Conservation (phyloP, 2,113 vertebrate species). For the Menura novaehollandiae region DNA sequence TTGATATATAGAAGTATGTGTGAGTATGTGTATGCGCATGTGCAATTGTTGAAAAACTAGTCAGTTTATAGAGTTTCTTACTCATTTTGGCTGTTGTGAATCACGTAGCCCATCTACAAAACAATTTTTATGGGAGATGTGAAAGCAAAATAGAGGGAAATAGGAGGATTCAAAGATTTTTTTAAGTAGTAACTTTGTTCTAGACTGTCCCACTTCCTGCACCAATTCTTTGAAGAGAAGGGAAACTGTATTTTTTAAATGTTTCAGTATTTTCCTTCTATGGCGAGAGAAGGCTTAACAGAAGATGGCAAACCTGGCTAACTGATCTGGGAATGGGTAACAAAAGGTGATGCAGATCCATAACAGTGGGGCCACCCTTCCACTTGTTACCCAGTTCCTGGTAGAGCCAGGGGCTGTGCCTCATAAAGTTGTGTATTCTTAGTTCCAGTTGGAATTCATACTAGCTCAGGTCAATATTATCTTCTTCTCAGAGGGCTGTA, state of each 20-base stretch:
- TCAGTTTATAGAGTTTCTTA: background rate
- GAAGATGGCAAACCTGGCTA: background rate
- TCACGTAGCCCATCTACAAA: background rate
- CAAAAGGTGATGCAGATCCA: background rate
- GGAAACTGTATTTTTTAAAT: background rate
- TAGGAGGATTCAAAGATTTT: background rate
- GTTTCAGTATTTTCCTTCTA: background rate
- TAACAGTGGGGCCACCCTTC: background rate
- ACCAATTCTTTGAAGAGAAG: background rate
- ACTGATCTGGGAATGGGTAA: background rate
- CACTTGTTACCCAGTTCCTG: background rate
- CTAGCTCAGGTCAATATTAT: background rate
- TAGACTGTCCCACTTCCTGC: background rate
- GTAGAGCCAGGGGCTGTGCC: background rate
- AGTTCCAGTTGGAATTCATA: background rate
- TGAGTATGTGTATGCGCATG: background rate
- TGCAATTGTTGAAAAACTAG: background rate
- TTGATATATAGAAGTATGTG: background rate
- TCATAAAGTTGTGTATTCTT: background rate
- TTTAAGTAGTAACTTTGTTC: background rate
- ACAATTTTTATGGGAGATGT: background rate
- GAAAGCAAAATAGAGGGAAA: background rate
- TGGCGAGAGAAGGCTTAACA: background rate
- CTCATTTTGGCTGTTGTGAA: background rate
- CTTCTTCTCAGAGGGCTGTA: background rate